Evolutionary conservation across 2,113 vertebrate species (phyloP).

Genomic region (Hyaena hyaena): DNA sequence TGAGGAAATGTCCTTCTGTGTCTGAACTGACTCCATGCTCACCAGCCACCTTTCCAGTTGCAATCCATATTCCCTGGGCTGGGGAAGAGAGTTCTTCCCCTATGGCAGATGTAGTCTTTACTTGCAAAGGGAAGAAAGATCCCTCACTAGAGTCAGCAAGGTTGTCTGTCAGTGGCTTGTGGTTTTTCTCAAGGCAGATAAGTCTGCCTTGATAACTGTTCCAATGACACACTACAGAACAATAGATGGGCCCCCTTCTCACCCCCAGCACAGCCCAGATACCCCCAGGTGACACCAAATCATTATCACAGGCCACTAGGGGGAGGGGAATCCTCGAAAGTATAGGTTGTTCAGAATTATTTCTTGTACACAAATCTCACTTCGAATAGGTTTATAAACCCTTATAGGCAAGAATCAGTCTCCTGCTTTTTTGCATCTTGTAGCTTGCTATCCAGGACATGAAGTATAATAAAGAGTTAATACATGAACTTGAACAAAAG

Average conservation of each 20-base stretch:
- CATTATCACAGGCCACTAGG: background rate
- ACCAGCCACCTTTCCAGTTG: background rate
- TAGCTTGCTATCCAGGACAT: background rate
- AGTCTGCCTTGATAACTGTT: background rate
- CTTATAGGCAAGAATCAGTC: background rate
- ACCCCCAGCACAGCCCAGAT: background rate
- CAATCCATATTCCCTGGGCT: background rate
- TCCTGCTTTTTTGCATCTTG: background rate
- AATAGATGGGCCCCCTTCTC: background rate
- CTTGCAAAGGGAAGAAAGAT: background rate
- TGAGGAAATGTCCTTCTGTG: background rate
- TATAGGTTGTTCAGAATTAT: background rate
- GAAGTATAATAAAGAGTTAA: conserved; percentile 5
- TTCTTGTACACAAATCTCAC: background rate
- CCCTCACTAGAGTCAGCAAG: background rate
- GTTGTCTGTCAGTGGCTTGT: background rate
- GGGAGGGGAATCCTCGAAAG: background rate
- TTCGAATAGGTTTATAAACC: background rate
- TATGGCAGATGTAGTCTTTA: background rate
- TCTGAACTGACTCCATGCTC: background rate
- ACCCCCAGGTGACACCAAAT: background rate
- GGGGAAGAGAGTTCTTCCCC: background rate
- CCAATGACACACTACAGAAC: background rate
- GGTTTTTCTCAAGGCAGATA: background rate
- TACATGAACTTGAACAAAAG: background rate